Conservation (phyloP, 2,113 vertebrate species). For the Campylorhamphus procurvoides region DNA sequence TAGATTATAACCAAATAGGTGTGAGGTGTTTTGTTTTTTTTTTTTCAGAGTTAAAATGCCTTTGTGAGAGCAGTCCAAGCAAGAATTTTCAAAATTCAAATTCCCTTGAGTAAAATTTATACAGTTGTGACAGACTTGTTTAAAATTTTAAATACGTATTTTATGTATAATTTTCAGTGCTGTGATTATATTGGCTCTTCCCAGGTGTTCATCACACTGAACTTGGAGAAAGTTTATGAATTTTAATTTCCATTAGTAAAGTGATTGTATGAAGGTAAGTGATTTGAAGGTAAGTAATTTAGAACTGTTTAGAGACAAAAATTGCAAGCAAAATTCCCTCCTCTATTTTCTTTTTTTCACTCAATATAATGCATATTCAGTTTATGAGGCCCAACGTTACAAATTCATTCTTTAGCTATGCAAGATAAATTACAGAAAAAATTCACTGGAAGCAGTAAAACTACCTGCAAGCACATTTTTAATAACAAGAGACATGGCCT, state of each 20-base stretch:
- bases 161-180: not conserved
- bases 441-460: not conserved
- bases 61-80: not conserved
- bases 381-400: not conserved
- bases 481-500: not conserved
- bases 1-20: not conserved
- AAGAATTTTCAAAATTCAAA: not conserved
- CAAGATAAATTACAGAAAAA: not conserved
- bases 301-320: not conserved
- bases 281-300: not conserved
- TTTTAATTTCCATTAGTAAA: not conserved
- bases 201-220: not conserved
- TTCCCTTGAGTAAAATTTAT: not conserved
- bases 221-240: not conserved
- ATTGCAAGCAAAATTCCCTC: not conserved
- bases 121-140: not conserved
- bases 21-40: rapidly evolving
- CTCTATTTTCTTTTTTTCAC: not conserved
- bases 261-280: not conserved
- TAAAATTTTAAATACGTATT: not conserved
- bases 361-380: not conserved
- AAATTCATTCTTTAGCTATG: not conserved
- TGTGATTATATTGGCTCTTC: not conserved
- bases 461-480: not conserved
- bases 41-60: not conserved